Evolutionary conservation across 1,140 invertebrate genomes (phyloP).

Genomic region (Galleria mellonella): DNA sequence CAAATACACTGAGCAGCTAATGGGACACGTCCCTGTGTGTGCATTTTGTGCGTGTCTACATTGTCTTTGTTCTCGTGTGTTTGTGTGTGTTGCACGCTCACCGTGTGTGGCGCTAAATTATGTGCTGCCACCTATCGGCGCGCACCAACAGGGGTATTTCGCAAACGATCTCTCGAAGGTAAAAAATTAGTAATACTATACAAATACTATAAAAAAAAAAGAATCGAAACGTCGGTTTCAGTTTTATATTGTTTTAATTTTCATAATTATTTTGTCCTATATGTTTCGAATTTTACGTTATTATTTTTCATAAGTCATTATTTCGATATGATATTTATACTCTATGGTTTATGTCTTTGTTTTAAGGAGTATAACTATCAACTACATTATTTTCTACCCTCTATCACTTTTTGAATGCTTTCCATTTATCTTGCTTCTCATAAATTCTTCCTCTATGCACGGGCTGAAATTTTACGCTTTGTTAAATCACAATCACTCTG

Average conservation of each 20-base stretch:
- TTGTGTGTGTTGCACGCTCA: conserved; percentile 76
- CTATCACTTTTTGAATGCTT: conserved; percentile 69
- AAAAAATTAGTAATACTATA: conserved; percentile 73
- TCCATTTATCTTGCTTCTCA: conserved; percentile 64
- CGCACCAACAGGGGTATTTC: conserved; percentile 86
- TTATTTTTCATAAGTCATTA: conserved; percentile 35
- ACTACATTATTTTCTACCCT: conserved; percentile 43
- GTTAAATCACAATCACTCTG: conserved; percentile 61
- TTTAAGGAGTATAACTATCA: conserved; percentile 49
- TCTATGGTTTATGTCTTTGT: conserved; percentile 11
- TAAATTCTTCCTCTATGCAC: conserved; percentile 67
- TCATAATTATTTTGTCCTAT: conserved; percentile 22
- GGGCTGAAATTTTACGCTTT: conserved; percentile 68
- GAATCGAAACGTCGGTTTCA: conserved; percentile 55
- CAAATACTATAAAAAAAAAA: conserved; percentile 53
- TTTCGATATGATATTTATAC: conserved; percentile 47
- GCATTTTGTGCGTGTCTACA: conserved; percentile 72
- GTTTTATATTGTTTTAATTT: conserved; percentile 45
- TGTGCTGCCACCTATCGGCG: conserved; percentile 63
- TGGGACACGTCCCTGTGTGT: conserved; percentile 59
- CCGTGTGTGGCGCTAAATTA: conserved; percentile 68
- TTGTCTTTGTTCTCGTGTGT: conserved; percentile 75
- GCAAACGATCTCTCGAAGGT: conserved; percentile 95
- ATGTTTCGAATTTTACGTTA: conserved; percentile 28
- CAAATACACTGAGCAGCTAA: conserved; percentile 70